Base-by-base conservation (phyloP, 2,888 invertebrate genomes). In the Pterobdella sp. region DNA sequence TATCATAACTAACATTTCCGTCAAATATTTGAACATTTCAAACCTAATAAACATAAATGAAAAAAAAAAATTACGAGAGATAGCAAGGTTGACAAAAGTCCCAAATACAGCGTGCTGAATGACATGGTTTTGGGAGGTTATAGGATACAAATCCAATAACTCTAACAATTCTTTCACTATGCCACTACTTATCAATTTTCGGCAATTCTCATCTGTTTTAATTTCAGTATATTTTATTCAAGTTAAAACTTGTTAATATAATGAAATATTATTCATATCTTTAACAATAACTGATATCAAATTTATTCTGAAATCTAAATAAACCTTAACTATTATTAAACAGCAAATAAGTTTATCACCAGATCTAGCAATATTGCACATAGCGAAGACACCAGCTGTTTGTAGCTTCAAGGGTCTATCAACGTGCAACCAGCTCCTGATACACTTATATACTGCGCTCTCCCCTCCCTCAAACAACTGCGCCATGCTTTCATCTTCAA, bases 341-440 rank as follows among this genome's bases (percentile, higher is more conserved):
- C 31, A 26, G 7, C n/a, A 26, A 14, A 63, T 63, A 14, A 32
- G 22, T 7, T 22, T n/a, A 4, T 10, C 36, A 71, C 71, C 71
- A 31, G 71, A 60, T 71, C 71, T 63, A 29, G 71, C 71, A 34
- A 71, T 34, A 32, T 71, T 71, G 36, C 71, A 71, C 32, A 71
- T 31, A 29, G 71, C 71, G 36, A 71, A 71, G 34, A 56, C 71
- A n/a, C 35, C 63, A 1, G 71, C 56, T 35, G 71, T 63, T 31
- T 71, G 71, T 14, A 71, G 60, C 37, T 71, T 71, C 10, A 71
- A 10, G 1, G 60, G 22, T 31, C 36, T 22, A 22, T n/a, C 22
- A 1, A 36, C n/a, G 26, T 18, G 22, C 56, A 71, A 29, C 71
- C 71, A 71, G 26, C 60, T 36, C 36, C 63, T 71, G 18, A 71